Percentiles rank a stretch among this genome's conserved stretches.
phyloP scores from a whole-genome alignment of 2,113 vertebrate genomes.

The Hemiprocne comata region DNA sequence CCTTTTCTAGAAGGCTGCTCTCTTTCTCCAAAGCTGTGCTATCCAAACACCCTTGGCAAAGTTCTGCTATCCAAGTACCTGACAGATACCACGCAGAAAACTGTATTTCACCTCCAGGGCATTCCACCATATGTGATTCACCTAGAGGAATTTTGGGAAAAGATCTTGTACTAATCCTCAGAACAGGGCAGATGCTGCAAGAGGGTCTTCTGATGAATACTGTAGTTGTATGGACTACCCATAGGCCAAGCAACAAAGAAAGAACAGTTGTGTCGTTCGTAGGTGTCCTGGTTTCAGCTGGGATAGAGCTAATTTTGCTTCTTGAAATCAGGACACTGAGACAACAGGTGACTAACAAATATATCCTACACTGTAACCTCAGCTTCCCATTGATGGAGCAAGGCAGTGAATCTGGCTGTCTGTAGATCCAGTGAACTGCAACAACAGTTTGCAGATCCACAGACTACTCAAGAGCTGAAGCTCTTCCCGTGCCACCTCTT shows the following conservation, averaged over 20 bases:
- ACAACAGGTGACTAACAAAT: not conserved
- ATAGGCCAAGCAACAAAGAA: not conserved
- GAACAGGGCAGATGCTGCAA: not conserved
- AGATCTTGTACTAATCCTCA: not conserved
- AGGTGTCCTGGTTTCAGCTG: too few species aligned
- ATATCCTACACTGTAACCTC: not conserved
- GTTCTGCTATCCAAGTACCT: not conserved
- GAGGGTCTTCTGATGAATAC: not conserved
- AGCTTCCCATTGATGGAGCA: not conserved
- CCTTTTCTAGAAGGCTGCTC: not conserved
- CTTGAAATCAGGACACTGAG: not conserved
- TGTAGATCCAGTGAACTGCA: not conserved
- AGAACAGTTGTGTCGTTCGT: not conserved
- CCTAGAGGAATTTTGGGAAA: not conserved
- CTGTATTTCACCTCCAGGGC: not conserved
- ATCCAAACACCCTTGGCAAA: not conserved
- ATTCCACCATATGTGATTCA: fast-evolving
- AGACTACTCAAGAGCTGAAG: not conserved
- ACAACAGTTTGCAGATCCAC: not conserved
- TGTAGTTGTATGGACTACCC: not conserved
- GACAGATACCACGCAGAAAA: not conserved
- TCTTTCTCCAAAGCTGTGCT: not conserved
- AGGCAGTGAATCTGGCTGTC: not conserved
- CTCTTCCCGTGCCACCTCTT: not conserved
- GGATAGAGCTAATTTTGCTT: too few species aligned